phyloP scores from a whole-genome alignment of 2,888 invertebrate species.

The Aphelenchoides bicaudatus region DNA sequence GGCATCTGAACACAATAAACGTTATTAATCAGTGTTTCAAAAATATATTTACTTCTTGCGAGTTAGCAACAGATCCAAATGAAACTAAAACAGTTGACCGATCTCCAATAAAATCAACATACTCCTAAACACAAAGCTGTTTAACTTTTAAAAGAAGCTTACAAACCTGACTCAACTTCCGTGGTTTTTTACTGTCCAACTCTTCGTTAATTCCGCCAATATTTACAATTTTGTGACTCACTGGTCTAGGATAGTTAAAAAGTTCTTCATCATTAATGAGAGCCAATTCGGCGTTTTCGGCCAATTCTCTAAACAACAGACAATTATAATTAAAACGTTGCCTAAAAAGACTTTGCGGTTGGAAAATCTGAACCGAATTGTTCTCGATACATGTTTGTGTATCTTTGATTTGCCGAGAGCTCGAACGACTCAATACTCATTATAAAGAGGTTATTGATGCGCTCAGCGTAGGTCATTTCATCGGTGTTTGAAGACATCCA shows the following conservation, averaged over 20 bases:
- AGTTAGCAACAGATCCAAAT: conserved; percentile 10
- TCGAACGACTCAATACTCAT: neutral
- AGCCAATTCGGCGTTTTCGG: neutral
- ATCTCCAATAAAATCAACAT: neutral
- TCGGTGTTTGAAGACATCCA: neutral
- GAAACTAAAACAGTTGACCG: neutral
- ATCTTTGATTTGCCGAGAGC: neutral
- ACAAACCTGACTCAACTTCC: neutral
- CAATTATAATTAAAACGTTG: too few species aligned
- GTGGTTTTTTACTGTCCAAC: neutral
- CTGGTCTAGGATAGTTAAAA: conserved; percentile 3
- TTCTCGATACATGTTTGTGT: neutral
- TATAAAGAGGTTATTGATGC: neutral
- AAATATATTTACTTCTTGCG: too few species aligned
- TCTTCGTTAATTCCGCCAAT: conserved; percentile 2
- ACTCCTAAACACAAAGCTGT: conserved; percentile 5
- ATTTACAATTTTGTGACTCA: conserved; percentile 3
- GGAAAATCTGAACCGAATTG: conserved; percentile 10
- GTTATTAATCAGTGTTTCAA: too few species aligned
- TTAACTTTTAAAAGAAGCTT: neutral
- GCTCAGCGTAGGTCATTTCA: conserved; percentile 2
- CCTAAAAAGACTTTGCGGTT: too few species aligned
- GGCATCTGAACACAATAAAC: conserved; percentile 8
- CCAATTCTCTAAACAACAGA: too few species aligned
- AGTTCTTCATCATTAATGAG: conserved; percentile 8